Percentiles rank a stretch among this genome's conserved stretches.
Conservation (phyloP, 1,140 invertebrate genomes). For the Euborellia annulipes region DNA sequence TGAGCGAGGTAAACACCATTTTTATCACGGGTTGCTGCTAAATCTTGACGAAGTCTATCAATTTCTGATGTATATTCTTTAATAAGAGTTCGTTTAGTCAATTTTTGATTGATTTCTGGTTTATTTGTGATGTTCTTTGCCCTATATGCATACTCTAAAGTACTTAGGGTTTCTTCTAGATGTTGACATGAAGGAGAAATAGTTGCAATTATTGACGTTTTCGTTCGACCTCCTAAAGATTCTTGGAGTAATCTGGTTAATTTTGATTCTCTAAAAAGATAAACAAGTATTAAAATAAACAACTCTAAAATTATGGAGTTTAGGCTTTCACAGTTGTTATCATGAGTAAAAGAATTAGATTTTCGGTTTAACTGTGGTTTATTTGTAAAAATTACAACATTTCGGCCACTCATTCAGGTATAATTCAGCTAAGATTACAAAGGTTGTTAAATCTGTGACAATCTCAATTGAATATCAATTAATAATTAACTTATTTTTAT, state of each 20-base stretch:
- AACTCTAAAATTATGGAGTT: no score
- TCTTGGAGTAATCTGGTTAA: slow-evolving; percentile 86
- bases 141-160: slow-evolving; percentile 86
- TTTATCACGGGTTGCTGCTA: slow-evolving; percentile 65
- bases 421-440: no score
- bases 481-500: no score
- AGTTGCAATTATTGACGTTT: slow-evolving; percentile 92
- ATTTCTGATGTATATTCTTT: slow-evolving; percentile 87
- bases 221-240: slow-evolving; percentile 83
- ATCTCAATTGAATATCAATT: no score
- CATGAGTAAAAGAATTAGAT: no score
- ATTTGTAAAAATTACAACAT: no score
- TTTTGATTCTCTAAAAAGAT: slow-evolving; percentile 65
- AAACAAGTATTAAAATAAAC: slow-evolving; percentile 8
- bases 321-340: slow-evolving; percentile 22
- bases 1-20: slow-evolving; percentile 68
- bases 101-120: slow-evolving; percentile 86
- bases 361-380: no score
- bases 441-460: no score
- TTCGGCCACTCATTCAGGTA: no score
- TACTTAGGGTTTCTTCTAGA: slow-evolving; percentile 85
- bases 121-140: slow-evolving; percentile 93
- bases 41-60: slow-evolving; percentile 65
- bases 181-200: slow-evolving; percentile 78
- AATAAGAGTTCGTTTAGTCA: slow-evolving; percentile 73